Evolutionary conservation across 2,888 invertebrate genomes (phyloP).

Genomic region (Uropetala carovei): DNA sequence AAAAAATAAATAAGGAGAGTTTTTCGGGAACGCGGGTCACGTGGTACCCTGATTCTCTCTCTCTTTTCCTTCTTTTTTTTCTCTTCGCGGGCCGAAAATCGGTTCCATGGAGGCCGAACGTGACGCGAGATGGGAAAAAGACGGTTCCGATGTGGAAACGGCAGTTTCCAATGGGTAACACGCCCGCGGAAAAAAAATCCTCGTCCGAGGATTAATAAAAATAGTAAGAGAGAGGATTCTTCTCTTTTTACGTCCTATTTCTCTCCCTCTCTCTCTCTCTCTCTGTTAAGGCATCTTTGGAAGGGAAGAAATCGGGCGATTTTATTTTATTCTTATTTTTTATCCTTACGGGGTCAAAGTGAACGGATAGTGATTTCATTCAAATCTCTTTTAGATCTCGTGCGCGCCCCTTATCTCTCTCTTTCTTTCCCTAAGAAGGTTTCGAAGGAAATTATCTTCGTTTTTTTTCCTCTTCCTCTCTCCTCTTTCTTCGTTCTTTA

Average conservation of each 20-base stretch:
- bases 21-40: constrained; percentile 2
- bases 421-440: too few species aligned
- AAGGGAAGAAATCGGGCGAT: background rate
- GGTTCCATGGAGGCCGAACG: background rate
- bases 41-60: background rate
- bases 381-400: background rate
- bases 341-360: background rate
- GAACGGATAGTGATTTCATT: background rate
- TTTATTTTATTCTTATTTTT: background rate
- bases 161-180: too few species aligned
- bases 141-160: too few species aligned
- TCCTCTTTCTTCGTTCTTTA: too few species aligned
- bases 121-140: background rate
- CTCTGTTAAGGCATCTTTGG: background rate
- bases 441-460: too few species aligned
- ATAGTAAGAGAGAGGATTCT: too few species aligned
- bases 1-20: background rate
- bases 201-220: too few species aligned
- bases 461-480: too few species aligned
- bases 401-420: too few species aligned
- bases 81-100: background rate
- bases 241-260: too few species aligned
- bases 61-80: background rate
- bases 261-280: too few species aligned
- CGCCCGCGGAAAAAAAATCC: too few species aligned